Evolutionary conservation across 2,797 vertebrate genomes (phyloP).

Genomic region (Mycteria americana): DNA sequence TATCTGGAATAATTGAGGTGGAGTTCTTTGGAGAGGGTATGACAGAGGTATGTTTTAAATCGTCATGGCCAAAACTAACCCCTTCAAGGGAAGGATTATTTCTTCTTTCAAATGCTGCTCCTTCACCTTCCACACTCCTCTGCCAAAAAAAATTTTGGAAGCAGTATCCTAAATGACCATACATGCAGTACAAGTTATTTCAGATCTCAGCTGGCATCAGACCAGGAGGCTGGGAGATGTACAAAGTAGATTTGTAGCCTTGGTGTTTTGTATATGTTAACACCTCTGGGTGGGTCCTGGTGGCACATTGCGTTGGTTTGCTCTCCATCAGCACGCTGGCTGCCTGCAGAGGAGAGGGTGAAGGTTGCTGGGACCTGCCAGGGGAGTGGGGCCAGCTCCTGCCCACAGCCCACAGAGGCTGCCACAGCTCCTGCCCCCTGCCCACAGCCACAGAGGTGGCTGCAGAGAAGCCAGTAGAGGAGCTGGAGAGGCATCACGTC

Average conservation of each 20-base stretch:
- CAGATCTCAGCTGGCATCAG: neutral
- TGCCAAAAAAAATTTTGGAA: constrained; percentile 7
- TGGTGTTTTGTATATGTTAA: neutral
- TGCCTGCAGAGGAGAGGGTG: neutral
- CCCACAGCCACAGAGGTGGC: neutral
- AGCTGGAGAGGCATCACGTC: rapidly evolving
- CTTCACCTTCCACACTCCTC: neutral
- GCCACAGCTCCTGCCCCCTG: neutral
- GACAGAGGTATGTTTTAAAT: neutral
- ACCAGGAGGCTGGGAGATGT: neutral
- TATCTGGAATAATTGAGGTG: neutral
- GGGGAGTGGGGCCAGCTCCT: neutral
- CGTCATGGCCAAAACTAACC: neutral
- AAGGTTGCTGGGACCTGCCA: neutral
- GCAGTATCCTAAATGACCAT: neutral
- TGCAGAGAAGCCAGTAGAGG: neutral
- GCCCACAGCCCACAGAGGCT: no score
- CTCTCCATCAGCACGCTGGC: neutral
- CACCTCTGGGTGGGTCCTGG: rapidly evolving
- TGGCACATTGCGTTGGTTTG: neutral
- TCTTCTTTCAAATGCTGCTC: neutral
- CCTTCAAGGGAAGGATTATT: neutral
- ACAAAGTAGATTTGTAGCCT: neutral
- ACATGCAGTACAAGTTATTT: neutral
- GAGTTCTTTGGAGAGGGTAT: neutral